These are phyloP conservation scores for Ctenoplectra terminalis DNA, from an alignment of 1,140 invertebrate genomes.

Conservation along the genomic window DNA sequence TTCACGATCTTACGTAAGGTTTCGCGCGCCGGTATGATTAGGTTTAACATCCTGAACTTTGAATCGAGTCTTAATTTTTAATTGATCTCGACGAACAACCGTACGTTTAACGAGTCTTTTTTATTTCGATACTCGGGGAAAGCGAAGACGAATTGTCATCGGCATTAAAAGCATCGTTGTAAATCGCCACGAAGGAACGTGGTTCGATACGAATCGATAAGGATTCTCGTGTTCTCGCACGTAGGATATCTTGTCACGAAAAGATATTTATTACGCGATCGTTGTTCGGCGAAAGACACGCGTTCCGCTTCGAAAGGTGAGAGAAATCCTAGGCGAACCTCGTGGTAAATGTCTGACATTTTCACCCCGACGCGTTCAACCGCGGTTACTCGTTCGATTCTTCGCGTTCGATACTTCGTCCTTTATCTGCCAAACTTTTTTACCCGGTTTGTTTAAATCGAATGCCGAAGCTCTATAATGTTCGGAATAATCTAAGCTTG, in stretches of 20 bases:
- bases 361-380: constrained; percentile 46
- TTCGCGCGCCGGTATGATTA: too few species aligned
- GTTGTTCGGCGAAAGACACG: not conserved
- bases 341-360: constrained; percentile 68
- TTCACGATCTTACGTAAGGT: not conserved
- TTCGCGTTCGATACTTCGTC: not conserved
- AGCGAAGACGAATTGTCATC: not conserved
- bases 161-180: not conserved
- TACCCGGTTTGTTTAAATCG: not conserved
- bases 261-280: constrained; percentile 12
- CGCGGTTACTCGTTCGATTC: not conserved
- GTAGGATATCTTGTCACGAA: not conserved
- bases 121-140: not conserved
- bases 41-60: not conserved
- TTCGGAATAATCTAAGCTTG: not conserved
- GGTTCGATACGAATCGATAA: constrained; percentile 24
- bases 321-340: constrained; percentile 52
- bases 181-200: not conserved
- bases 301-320: constrained; percentile 52
- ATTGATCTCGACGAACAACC: not conserved
- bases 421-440: constrained; percentile 1
- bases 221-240: not conserved
- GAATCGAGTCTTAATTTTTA: not conserved
- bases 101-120: not conserved
- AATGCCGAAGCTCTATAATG: not conserved